phyloP scores from a whole-genome alignment of 2,888 invertebrate genomes.

The Drosophila suboccidentalis region DNA sequence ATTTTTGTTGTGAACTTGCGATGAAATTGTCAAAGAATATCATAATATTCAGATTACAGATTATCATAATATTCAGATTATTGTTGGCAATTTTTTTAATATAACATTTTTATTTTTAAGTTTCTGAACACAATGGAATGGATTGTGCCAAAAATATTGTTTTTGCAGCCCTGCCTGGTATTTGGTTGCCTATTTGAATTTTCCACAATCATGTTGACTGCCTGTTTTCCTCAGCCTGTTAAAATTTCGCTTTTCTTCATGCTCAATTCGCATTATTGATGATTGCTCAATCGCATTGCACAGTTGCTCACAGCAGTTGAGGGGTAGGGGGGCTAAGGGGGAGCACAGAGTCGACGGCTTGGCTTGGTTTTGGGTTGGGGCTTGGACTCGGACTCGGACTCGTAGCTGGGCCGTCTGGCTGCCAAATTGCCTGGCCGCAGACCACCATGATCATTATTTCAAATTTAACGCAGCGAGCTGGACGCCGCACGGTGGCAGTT shows the following conservation, averaged over 20 bases:
- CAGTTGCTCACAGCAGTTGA: slow-evolving; percentile 4
- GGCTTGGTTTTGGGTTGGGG: slow-evolving; percentile 13
- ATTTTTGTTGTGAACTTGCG: too few relatives aligned
- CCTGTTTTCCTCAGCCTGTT: neutral
- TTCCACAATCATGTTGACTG: neutral
- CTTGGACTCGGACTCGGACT: neutral
- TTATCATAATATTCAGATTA: too few relatives aligned
- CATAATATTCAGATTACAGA: too few relatives aligned
- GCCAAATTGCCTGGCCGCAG: slow-evolving; percentile 44
- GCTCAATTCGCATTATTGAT: slow-evolving; percentile 67
- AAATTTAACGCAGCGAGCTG: slow-evolving; percentile 64
- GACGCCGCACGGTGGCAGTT: slow-evolving; percentile 78
- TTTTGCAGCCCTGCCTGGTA: neutral
- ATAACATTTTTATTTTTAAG: too few relatives aligned
- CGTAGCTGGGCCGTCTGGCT: slow-evolving; percentile 23
- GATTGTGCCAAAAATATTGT: too few relatives aligned
- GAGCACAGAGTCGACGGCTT: neutral
- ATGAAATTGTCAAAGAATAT: too few relatives aligned
- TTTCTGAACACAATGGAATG: too few relatives aligned
- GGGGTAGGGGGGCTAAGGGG: neutral
- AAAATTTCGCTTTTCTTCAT: slow-evolving; percentile 53
- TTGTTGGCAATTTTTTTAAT: too few relatives aligned
- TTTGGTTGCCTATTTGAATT: slow-evolving; percentile 4
- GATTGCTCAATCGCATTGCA: slow-evolving; percentile 69
- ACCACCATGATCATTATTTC: slow-evolving; percentile 73